Conservation (phyloP, 2,888 invertebrate species). For the Yponomeuta evonymella region DNA sequence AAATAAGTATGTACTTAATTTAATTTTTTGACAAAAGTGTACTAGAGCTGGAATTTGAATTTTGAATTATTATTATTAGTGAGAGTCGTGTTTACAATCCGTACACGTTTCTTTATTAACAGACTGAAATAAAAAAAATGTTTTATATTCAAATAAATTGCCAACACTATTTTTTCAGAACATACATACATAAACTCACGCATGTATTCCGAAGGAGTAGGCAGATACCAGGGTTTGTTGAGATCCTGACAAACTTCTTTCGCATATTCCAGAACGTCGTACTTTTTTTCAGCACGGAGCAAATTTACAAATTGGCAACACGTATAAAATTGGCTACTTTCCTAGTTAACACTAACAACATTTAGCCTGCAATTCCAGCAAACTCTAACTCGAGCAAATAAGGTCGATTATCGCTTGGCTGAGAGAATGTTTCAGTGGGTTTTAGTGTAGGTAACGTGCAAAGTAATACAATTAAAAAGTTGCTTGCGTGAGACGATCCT, state of each 20-base stretch:
- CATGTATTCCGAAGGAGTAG: too few species aligned
- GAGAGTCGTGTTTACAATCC: too few species aligned
- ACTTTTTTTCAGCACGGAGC: neutral
- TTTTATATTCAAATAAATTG: too few species aligned
- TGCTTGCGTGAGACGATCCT: conserved; percentile 26
- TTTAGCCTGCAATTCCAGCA: neutral
- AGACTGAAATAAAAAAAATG: too few species aligned
- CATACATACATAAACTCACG: too few species aligned
- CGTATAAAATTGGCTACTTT: neutral
- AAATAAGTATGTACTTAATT: too few species aligned
- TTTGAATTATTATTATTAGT: too few species aligned
- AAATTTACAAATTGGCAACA: neutral
- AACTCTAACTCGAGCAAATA: neutral
- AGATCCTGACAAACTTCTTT: neutral
- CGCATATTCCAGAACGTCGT: neutral
- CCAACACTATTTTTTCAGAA: too few species aligned
- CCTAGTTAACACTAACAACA: neutral
- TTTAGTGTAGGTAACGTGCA: conserved; percentile 16
- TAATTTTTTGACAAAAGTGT: too few species aligned
- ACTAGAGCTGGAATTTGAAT: too few species aligned
- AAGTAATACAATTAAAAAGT: conserved; percentile 33
- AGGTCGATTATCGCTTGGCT: neutral
- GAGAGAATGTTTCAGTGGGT: neutral
- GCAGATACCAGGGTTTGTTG: too few species aligned
- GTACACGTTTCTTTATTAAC: too few species aligned